phyloP scores from a whole-genome alignment of 2,113 vertebrate species.

The Elaphurus davidianus region DNA sequence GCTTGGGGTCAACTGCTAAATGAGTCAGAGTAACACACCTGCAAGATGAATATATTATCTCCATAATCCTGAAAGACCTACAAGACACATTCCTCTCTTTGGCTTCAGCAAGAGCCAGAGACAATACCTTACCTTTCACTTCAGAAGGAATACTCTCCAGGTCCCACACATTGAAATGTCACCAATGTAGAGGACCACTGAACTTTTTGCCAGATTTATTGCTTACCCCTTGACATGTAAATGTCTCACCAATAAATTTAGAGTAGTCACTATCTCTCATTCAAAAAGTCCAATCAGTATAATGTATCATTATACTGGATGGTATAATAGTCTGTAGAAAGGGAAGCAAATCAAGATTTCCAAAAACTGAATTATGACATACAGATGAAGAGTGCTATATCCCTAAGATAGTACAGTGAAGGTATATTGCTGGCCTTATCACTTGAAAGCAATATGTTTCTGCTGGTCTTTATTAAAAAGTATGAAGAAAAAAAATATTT shows the following conservation, averaged over 20 bases:
- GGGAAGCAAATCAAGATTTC: not conserved
- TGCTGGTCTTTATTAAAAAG: not conserved
- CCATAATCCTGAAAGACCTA: not conserved
- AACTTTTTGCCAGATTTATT: not conserved
- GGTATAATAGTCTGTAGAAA: not conserved
- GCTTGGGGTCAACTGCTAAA: not conserved
- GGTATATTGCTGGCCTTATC: not conserved
- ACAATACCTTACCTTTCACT: not conserved
- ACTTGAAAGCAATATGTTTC: not conserved
- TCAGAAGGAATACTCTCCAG: not conserved
- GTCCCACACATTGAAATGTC: not conserved
- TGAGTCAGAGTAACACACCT: not conserved
- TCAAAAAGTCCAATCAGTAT: not conserved
- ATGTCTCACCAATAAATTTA: not conserved
- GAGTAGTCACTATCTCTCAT: not conserved
- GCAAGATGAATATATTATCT: not conserved
- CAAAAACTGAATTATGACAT: not conserved
- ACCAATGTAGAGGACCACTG: not conserved
- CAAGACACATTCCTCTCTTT: not conserved
- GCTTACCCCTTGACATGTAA: not conserved
- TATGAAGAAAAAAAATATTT: not conserved
- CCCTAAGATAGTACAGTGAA: not conserved
- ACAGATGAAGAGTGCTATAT: not conserved
- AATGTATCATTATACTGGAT: not conserved
- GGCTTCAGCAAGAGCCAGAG: not conserved